Percentiles rank a stretch among this genome's conserved stretches.
Evolutionary conservation across 1,140 invertebrate genomes (phyloP).

Genomic region (Ceratina calcarata): DNA sequence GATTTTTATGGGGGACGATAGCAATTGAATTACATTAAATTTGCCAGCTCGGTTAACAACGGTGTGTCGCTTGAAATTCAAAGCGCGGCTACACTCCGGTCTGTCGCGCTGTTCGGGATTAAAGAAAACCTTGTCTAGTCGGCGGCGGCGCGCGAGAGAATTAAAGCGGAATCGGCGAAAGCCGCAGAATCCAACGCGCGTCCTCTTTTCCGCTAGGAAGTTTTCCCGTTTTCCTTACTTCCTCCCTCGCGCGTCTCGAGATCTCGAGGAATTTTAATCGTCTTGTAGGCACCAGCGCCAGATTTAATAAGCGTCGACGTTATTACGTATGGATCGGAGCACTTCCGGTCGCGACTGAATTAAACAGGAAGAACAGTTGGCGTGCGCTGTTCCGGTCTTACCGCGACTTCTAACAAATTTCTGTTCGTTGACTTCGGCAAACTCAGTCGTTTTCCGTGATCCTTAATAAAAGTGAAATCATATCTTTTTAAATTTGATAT

Average conservation of each 20-base stretch:
- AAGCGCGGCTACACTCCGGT: neutral
- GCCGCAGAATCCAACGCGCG: constrained; percentile 6
- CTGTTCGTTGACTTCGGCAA: no score
- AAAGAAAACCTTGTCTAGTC: constrained; percentile 4
- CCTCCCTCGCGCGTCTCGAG: neutral
- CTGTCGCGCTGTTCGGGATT: neutral
- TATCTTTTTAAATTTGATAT: no score
- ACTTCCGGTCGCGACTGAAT: neutral
- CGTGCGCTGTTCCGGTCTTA: neutral
- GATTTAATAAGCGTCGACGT: constrained; percentile 60
- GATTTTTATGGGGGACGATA: neutral
- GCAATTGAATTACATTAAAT: constrained; percentile 13
- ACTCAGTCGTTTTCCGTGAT: no score
- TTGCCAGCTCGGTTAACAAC: constrained; percentile 11
- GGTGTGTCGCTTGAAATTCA: constrained; percentile 16
- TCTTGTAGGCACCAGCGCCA: constrained; percentile 40
- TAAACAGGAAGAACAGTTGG: constrained; percentile 4
- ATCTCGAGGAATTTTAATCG: constrained; percentile 70
- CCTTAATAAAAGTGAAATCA: no score
- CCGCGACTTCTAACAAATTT: neutral
- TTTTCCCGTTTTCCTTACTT: constrained; percentile 14
- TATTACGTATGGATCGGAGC: constrained; percentile 19
- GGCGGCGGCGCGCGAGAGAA: neutral
- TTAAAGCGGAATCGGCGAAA: constrained; percentile 22
- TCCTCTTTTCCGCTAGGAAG: neutral